Base-by-base conservation (phyloP, 2,113 vertebrate genomes). In the Echinops telfairi region DNA sequence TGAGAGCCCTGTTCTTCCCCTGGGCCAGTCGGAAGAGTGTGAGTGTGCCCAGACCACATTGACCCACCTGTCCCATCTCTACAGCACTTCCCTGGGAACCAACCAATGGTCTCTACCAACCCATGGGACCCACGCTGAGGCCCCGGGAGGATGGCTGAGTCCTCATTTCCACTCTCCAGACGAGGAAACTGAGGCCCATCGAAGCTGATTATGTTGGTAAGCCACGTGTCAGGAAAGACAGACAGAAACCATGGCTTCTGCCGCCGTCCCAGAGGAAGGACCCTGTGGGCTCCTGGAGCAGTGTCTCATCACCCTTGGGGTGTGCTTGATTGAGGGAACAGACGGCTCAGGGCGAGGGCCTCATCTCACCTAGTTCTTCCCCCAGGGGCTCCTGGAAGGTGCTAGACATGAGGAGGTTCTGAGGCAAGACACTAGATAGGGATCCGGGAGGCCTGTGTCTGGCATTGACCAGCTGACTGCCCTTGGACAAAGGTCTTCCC, bases 181-280 rank as follows among this genome's bases (percentile, higher is more conserved):
- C 27, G 19, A 60, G n/a, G 57, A 94, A 84, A 93, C 23, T 57
- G 86, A 93, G n/a, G 57, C 38, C 66, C 58, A 25, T 31, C 60
- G 36, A 60, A 83, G 53, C 31, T 60, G 25, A 15, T 27, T 15
- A 3, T 29, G 7, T 36, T n/a, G 36, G 70, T 40, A 33, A 77
- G 38, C 10, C 64, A 17, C 15, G 17, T 1, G 31, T 9, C 83
- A n/a, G 31, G 19, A 78, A 14, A 78, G 25, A 19, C 80, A 75
- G 16, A 87, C 57, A 40, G 19, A 87, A 27, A 11, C 36, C 40
- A 23, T 3, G 19, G 36, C 22, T 70, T 57, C 47, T 62, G 43
- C 27, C 40, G 27, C 38, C 38, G 60, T 86, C 25, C 25, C 47
- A 68, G 27, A 70, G n/a, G 25, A 88, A 38, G 20, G 10, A 10